phyloP scores from a whole-genome alignment of 2,113 vertebrate species.

The Murina feae region DNA sequence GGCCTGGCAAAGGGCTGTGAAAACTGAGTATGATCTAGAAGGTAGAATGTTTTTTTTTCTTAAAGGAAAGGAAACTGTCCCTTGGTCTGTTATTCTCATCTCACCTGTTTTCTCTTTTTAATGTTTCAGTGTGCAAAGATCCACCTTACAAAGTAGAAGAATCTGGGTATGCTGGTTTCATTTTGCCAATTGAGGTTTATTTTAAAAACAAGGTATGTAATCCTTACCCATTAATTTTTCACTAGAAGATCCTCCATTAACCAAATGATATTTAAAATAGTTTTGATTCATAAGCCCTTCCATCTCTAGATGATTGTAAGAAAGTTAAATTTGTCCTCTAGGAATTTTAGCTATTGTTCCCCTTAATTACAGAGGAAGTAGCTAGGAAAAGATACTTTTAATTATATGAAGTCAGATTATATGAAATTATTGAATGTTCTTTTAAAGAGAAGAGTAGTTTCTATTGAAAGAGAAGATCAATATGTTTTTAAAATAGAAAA shows the following conservation, averaged over 20 bases:
- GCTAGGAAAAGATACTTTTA: slow-evolving; percentile 41
- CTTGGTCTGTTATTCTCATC: background rate
- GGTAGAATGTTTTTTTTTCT: background rate
- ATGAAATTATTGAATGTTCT: slow-evolving; percentile 23
- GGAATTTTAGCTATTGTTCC: background rate
- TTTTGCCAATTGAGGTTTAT: slow-evolving; percentile 93
- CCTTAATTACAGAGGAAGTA: slow-evolving; percentile 27
- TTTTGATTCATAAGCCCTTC: slow-evolving; percentile 23
- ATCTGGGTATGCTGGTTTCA: slow-evolving; percentile 93
- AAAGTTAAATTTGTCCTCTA: slow-evolving; percentile 40
- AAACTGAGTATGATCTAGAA: background rate
- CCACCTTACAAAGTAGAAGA: slow-evolving; percentile 94
- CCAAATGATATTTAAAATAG: slow-evolving; percentile 40
- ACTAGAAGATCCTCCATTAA: background rate
- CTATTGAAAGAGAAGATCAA: slow-evolving; percentile 24
- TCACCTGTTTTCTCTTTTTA: slow-evolving; percentile 58
- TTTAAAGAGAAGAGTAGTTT: slow-evolving; percentile 15
- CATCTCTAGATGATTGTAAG: slow-evolving; percentile 8
- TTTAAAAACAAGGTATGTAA: slow-evolving; percentile 92
- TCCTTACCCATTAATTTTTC: slow-evolving; percentile 45
- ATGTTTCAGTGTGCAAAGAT: slow-evolving; percentile 90
- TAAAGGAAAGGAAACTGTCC: background rate
- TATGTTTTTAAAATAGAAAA: slow-evolving; percentile 38
- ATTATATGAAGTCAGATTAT: background rate
- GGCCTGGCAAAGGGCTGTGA: background rate